Conservation (phyloP, 2,888 invertebrate genomes). For the Hesperia comma region DNA sequence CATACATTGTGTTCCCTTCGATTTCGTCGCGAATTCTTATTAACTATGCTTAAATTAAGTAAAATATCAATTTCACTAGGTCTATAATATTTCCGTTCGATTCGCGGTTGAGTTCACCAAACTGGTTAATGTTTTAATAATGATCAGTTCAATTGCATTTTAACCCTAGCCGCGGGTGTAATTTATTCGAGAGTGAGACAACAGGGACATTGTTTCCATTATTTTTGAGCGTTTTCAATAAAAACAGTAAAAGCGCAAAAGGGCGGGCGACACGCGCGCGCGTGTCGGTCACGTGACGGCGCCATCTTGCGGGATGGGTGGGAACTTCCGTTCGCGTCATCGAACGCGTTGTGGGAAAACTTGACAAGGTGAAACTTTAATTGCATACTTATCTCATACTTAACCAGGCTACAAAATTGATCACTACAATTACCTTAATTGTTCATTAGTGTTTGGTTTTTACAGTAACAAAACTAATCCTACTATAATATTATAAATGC, state of each 20-base stretch:
- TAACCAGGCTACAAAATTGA: too few species aligned
- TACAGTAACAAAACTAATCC: too few species aligned
- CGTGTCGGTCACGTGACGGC: conserved; percentile 59
- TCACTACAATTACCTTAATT: too few species aligned
- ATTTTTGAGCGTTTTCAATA: conserved; percentile 78
- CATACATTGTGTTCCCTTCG: too few species aligned
- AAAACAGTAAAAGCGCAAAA: conserved; percentile 69
- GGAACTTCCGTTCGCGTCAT: conserved; percentile 75
- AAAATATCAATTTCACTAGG: too few species aligned
- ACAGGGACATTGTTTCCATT: conserved; percentile 72
- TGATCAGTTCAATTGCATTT: conserved; percentile 79
- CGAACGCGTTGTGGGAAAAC: conserved; percentile 67
- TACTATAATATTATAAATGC: too few species aligned
- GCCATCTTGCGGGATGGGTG: conserved; percentile 76
- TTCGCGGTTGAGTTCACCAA: conserved; percentile 12
- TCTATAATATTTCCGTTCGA: too few species aligned
- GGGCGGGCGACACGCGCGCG: conserved; percentile 61
- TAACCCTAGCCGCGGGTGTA: conserved; percentile 74
- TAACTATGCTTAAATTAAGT: too few species aligned
- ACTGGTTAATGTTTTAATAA: conserved; percentile 50
- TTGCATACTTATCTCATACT: conserved; percentile 9
- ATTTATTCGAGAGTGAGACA: conserved; percentile 75
- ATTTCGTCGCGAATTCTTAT: too few species aligned
- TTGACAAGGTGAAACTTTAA: conserved; percentile 52
- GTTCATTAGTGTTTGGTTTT: too few species aligned